phyloP scores from a whole-genome alignment of 1,140 invertebrate species.

The Cyrtorhinus lividipennis region DNA sequence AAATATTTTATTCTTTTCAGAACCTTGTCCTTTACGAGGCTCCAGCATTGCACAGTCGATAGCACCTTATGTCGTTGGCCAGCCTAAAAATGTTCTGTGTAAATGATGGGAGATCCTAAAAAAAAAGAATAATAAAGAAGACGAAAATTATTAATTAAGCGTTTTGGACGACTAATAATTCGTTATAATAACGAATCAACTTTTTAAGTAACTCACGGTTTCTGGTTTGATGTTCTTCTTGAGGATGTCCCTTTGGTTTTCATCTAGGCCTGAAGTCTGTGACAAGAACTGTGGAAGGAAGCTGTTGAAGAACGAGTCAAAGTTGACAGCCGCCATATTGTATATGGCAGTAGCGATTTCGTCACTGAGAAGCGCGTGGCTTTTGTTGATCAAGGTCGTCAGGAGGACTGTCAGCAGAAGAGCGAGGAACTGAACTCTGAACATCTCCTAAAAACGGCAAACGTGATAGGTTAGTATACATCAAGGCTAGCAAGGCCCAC shows the following conservation, averaged over 20 bases:
- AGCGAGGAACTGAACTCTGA: conserved; percentile 45
- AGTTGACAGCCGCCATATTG: conserved; percentile 69
- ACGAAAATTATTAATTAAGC: not conserved
- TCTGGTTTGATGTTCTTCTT: conserved; percentile 50
- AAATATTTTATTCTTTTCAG: no score
- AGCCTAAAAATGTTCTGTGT: conserved; percentile 58
- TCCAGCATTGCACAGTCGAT: conserved; percentile 42
- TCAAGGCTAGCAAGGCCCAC: no score
- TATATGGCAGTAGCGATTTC: conserved; percentile 64
- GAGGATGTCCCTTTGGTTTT: conserved; percentile 44
- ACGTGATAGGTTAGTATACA: conserved; percentile 22
- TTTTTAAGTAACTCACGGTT: conserved; percentile 36
- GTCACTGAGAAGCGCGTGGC: conserved; percentile 65
- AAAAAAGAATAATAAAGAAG: no score
- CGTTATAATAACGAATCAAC: not conserved
- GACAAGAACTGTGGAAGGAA: conserved; percentile 62
- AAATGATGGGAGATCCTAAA: conserved; percentile 69
- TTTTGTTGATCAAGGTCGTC: conserved; percentile 48
- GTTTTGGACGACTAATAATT: no score
- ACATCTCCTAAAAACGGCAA: conserved; percentile 44
- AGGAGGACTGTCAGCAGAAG: conserved; percentile 57
- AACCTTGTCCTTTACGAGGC: not conserved
- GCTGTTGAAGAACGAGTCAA: conserved; percentile 51
- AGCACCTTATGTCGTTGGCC: conserved; percentile 66
- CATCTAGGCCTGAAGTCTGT: conserved; percentile 36